These are phyloP conservation scores for Sebastes dallii DNA, from an alignment of 2,797 vertebrate genomes.

Conservation along the genomic window DNA sequence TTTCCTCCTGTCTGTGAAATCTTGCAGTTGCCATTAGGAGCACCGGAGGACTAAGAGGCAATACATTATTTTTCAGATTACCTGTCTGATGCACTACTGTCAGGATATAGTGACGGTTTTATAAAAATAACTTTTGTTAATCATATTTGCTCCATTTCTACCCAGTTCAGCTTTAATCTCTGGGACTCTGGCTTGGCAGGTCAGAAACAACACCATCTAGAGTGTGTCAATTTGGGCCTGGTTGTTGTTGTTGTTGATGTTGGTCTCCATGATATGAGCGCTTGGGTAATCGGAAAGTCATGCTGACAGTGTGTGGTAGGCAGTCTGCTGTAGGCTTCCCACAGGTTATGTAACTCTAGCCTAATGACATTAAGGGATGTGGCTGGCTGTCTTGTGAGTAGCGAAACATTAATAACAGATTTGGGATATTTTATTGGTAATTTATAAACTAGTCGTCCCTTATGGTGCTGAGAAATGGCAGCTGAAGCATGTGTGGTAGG, in stretches of 20 bases:
- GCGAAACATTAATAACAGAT: constrained; percentile 47
- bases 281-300: constrained; percentile 76
- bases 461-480: constrained; percentile 15
- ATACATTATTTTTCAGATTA: no score
- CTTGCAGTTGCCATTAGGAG: no score
- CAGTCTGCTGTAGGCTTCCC: constrained; percentile 70
- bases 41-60: no score
- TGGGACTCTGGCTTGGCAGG: constrained; percentile 12
- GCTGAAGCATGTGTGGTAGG: constrained; percentile 26
- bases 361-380: constrained; percentile 77
- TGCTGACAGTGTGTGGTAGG: constrained; percentile 73
- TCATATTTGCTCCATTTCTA: no score
- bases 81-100: no score
- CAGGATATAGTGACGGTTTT: no score
- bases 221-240: constrained; percentile 36
- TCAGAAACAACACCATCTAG: constrained; percentile 49
- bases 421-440: constrained; percentile 47
- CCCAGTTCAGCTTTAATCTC: constrained; percentile 1
- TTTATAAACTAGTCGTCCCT: constrained; percentile 20
- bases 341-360: constrained; percentile 77
- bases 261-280: constrained; percentile 70
- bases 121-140: no score
- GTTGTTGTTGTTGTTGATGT: constrained; percentile 41
- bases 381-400: constrained; percentile 67
- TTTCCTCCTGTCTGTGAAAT: no score